Evolutionary conservation across 2,888 invertebrate species (phyloP).

Genomic region (Patella ulyssiponensis): DNA sequence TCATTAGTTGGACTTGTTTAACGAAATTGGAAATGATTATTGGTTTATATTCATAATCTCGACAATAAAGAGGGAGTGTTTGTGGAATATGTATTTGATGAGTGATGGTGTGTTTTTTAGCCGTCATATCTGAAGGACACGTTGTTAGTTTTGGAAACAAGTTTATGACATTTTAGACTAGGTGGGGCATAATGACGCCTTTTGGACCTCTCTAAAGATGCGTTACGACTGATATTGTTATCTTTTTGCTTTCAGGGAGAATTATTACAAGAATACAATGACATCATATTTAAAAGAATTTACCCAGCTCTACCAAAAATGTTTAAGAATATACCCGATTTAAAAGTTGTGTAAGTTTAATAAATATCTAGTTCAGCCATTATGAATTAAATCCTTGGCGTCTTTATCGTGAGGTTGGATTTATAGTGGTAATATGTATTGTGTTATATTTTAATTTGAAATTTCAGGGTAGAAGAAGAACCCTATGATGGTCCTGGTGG

Average conservation of each 20-base stretch:
- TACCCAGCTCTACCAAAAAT: conserved; percentile 52
- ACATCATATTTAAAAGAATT: conserved; percentile 59
- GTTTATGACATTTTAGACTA: too few relatives aligned
- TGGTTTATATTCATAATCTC: too few relatives aligned
- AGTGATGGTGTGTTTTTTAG: too few relatives aligned
- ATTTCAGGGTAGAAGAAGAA: conserved; percentile 43
- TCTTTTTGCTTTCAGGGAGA: background rate
- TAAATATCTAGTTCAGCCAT: too few relatives aligned
- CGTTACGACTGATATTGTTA: background rate
- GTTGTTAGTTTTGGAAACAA: too few relatives aligned
- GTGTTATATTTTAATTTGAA: background rate
- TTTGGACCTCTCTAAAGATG: too few relatives aligned
- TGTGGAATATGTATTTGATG: too few relatives aligned
- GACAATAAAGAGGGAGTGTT: too few relatives aligned
- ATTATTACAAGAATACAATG: conserved; percentile 55
- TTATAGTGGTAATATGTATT: conserved; percentile 12
- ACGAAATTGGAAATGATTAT: too few relatives aligned
- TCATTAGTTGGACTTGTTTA: too few relatives aligned
- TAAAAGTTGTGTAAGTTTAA: conserved; percentile 15
- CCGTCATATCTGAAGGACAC: too few relatives aligned
- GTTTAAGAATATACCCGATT: conserved; percentile 60
- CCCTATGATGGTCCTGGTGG: conserved; percentile 59
- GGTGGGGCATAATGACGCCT: too few relatives aligned
- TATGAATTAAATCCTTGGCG: background rate
- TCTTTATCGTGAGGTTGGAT: background rate